Evolutionary conservation across 1,140 invertebrate species (phyloP), one percentile per base, ranked within the genome.

Genomic region (Dendroctonus valens): DNA sequence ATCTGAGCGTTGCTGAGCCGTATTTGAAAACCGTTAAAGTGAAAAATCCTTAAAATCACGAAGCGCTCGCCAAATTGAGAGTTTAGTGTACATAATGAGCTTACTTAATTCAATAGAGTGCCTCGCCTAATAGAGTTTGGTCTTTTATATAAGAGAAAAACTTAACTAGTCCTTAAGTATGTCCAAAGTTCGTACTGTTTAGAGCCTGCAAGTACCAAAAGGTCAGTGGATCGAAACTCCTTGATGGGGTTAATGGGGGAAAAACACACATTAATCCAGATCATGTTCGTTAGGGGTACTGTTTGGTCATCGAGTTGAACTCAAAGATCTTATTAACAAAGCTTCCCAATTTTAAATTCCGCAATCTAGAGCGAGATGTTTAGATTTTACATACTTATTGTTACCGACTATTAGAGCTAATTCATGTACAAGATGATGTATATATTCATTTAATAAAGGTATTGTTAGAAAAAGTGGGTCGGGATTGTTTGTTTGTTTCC

Each of bases 391-490:
- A 46, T 59, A 68, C 68, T 70, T 57, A 72, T 72, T 73, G 70
- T 71, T 73, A 69, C 42, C 50, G 9, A 52, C 37, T 52, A n/a
- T 68, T 65, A 70, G 65, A 65, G 60, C 69, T 70, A 67, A 70
- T 61, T 64, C 72, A 72, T 73, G 72, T 73, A 69, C 51, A 59
- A 73, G 62, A 72, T 75, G 59, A 68, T 75, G 71, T 76, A 75
- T 73, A 74, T 76, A 75, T 69, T 60, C 71, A 75, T 75, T 76
- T 76, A 75, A 75, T 75, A 75, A 76, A 69, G 72, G 70, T 75
- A 76, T 74, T 76, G 75, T 76, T 76, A 76, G 75, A 69, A 66
- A 59, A 51, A 52, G 0, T 46, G 44, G 12, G 44, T 26, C 26
- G 26, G 26, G 26, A 2, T 26, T 26, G 26, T 26, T 26, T 26